These are phyloP conservation scores for Cerceris ruficornis DNA, from an alignment of 2,888 invertebrate genomes.

Conservation along the genomic window DNA sequence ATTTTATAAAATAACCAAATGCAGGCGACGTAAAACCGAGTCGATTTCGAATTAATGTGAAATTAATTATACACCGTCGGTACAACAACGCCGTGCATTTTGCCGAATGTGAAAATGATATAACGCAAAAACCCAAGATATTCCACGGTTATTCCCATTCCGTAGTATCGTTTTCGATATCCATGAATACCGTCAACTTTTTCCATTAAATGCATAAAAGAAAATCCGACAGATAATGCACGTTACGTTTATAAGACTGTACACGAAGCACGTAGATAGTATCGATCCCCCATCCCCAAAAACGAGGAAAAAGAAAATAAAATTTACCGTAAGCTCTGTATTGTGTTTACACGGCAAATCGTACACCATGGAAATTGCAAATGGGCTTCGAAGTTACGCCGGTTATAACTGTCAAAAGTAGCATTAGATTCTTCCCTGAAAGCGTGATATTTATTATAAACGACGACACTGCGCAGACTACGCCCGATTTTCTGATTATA, in stretches of 20 bases:
- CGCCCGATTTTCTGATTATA: background rate
- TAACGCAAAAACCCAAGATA: no score
- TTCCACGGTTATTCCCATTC: no score
- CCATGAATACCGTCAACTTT: background rate
- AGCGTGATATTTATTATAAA: no score
- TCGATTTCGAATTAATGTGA: background rate
- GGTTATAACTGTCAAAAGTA: background rate
- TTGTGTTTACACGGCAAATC: background rate
- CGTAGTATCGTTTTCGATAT: no score
- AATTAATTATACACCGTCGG: background rate
- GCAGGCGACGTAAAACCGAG: background rate
- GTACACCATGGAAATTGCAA: background rate
- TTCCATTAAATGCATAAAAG: background rate
- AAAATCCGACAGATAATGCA: background rate
- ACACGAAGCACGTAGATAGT: background rate
- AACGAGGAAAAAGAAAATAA: background rate
- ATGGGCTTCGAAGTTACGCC: background rate
- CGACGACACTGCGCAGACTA: no score
- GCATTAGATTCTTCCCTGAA: no score
- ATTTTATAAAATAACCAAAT: background rate
- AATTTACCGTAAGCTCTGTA: background rate
- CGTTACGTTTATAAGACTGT: background rate
- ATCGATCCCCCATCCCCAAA: background rate
- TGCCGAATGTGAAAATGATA: background rate
- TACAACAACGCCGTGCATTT: background rate